These are phyloP conservation scores for Toxotes chatareus DNA, from an alignment of 2,113 vertebrate genomes.

Conservation along the genomic window DNA sequence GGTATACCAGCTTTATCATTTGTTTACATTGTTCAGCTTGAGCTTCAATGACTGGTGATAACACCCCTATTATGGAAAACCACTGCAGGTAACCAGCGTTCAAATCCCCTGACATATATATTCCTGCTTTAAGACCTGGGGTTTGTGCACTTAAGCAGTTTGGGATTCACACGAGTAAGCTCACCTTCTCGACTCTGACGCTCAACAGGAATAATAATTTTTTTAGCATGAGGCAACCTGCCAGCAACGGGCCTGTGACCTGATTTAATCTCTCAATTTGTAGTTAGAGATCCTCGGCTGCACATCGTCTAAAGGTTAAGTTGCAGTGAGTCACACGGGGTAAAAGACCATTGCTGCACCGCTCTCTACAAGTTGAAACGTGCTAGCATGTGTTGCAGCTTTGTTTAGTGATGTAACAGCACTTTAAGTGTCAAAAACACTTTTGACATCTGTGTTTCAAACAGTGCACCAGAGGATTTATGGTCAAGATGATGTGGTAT, in stretches of 20 bases:
- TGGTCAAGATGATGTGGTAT: neutral
- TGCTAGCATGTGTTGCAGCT: neutral
- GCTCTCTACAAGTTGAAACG: neutral
- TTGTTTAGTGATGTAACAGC: neutral
- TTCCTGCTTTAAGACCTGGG: neutral
- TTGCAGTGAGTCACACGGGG: neutral
- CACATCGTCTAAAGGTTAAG: neutral
- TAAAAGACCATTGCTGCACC: neutral
- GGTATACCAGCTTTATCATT: constrained; percentile 26
- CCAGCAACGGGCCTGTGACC: constrained; percentile 24
- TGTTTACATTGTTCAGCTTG: constrained; percentile 65
- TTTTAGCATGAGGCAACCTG: constrained; percentile 37
- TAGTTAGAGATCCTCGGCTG: neutral
- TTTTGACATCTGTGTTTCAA: neutral
- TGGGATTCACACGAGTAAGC: constrained; percentile 12
- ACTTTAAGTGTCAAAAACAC: neutral
- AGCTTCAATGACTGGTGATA: constrained; percentile 25
- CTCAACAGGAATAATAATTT: constrained; percentile 37
- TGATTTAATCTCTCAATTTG: constrained; percentile 39
- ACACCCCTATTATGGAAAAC: constrained; percentile 5
- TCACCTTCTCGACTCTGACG: neutral
- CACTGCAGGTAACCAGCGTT: constrained; percentile 58
- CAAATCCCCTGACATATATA: constrained; percentile 24
- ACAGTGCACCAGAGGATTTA: neutral
- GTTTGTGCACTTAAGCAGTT: neutral